Percentiles rank a stretch among this genome's conserved stretches.
phyloP scores from a whole-genome alignment of 2,888 invertebrate genomes.

The Amphipoea lucens region DNA sequence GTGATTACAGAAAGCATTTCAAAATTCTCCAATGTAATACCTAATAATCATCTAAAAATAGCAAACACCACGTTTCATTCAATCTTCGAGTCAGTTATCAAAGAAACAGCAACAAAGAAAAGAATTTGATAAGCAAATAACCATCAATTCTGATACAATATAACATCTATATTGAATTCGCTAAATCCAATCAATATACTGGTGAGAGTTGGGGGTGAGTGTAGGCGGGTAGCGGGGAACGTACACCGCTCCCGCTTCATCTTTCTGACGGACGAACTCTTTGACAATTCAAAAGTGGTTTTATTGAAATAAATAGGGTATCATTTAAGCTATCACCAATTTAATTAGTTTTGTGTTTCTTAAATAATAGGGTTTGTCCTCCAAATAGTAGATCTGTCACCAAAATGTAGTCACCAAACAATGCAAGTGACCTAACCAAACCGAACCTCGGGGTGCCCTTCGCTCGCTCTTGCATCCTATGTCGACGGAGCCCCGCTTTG shows the following conservation, averaged over 20 bases:
- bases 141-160: conserved; percentile 81
- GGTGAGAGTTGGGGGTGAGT: conserved; percentile 54
- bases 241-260: neutral
- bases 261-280: neutral
- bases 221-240: conserved; percentile 31
- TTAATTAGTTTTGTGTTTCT: too few relatives aligned
- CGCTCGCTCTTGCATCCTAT: too few relatives aligned
- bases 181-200: conserved; percentile 85
- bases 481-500: too few relatives aligned
- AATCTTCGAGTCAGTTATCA: conserved; percentile 51
- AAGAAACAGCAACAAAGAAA: conserved; percentile 56
- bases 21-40: neutral
- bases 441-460: too few relatives aligned
- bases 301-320: neutral
- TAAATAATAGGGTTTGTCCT: too few relatives aligned
- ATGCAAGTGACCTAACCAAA: too few relatives aligned
- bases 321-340: too few relatives aligned
- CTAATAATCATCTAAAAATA: conserved; percentile 21
- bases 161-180: conserved; percentile 74
- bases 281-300: too few relatives aligned
- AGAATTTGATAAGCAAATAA: conserved; percentile 78
- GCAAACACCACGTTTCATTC: conserved; percentile 28
- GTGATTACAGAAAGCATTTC: neutral
- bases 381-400: too few relatives aligned
- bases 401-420: too few relatives aligned